Conservation (phyloP, 1,140 invertebrate species). For the Nebria ingens region DNA sequence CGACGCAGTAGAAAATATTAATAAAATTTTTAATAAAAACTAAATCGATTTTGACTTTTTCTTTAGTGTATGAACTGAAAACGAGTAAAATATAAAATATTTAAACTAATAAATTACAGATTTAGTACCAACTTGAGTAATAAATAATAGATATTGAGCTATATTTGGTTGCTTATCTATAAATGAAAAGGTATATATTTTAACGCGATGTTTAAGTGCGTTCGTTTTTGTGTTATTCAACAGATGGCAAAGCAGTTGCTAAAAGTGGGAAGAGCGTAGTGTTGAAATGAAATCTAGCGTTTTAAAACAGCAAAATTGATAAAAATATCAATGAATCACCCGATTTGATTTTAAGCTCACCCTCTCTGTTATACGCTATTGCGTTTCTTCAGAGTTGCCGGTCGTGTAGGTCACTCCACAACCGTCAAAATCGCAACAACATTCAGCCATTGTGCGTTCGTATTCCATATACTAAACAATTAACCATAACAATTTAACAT, state of each 20-base stretch:
- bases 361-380: background rate
- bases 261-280: background rate
- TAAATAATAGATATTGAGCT: background rate
- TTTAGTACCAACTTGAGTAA: background rate
- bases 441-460: conserved; percentile 7
- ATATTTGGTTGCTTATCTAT: background rate
- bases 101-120: background rate
- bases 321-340: background rate
- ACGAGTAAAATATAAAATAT: background rate
- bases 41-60: background rate
- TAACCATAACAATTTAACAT: too few species aligned
- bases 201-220: background rate
- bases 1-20: background rate
- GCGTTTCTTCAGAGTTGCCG: background rate
- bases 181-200: background rate
- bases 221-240: background rate
- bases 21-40: too few species aligned
- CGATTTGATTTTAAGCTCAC: background rate
- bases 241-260: background rate
- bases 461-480: background rate
- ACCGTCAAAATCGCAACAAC: conserved; percentile 6
- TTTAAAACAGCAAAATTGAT: background rate
- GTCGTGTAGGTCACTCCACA: background rate
- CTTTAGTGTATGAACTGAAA: too few species aligned
- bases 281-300: background rate